phyloP scores from a whole-genome alignment of 64 coral and sea anemone species.

The Platygyra sinensis region DNA sequence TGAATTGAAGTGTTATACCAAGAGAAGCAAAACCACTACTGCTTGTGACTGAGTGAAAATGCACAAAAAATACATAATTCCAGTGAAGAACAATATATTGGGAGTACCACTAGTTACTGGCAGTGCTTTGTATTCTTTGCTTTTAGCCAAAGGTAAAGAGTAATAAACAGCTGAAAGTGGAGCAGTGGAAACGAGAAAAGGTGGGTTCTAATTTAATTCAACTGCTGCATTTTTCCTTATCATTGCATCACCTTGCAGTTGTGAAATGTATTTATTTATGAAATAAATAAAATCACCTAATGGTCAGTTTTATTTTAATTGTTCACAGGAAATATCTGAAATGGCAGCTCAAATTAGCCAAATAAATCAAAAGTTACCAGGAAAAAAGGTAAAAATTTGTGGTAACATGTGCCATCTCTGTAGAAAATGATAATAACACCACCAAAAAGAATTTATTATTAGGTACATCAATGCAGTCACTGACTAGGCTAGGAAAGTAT shows the following conservation, averaged over 20 bases:
- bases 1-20: no score
- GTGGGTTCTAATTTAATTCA: neutral
- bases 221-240: neutral
- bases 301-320: neutral
- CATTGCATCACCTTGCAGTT: neutral
- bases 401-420: neutral
- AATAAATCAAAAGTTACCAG: neutral
- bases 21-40: no score
- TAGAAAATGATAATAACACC: no score
- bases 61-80: no score
- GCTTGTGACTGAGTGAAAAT: no score
- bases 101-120: no score
- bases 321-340: constrained; percentile 21
- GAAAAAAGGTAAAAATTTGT: neutral
- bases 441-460: no score
- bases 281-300: neutral
- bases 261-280: neutral
- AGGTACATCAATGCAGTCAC: no score
- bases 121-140: no score
- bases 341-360: constrained; percentile 18
- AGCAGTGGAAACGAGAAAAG: constrained; percentile 33
- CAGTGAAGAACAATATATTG: no score
- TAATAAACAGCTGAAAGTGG: constrained; percentile 14
- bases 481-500: no score
- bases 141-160: constrained; percentile 13